phyloP scores from a whole-genome alignment of 2,797 vertebrate species.

The Ciconia nigra region DNA sequence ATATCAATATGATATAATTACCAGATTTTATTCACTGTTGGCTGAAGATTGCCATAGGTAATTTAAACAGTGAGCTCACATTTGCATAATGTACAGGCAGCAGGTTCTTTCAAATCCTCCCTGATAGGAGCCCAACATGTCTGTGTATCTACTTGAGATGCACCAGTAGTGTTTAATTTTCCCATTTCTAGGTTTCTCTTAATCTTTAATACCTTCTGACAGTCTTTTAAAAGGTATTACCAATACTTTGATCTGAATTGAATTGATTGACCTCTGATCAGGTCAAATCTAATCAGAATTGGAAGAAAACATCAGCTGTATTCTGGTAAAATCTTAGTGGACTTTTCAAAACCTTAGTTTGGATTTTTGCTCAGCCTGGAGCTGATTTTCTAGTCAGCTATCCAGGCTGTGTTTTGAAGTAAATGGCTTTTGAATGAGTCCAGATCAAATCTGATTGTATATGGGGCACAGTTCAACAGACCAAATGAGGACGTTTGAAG shows the following conservation, averaged over 20 bases:
- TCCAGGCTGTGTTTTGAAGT: not conserved
- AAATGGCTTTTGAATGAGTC: not conserved
- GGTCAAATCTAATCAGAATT: not conserved
- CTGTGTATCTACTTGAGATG: not conserved
- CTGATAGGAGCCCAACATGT: not conserved
- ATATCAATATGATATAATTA: conserved; percentile 72
- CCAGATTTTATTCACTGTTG: conserved; percentile 66
- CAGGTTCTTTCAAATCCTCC: not conserved
- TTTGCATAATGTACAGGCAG: conserved; percentile 47
- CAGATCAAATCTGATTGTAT: not conserved
- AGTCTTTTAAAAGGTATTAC: not conserved
- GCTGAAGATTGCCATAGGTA: conserved; percentile 49
- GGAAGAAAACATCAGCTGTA: not conserved
- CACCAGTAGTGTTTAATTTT: not conserved
- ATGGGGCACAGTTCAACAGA: not conserved
- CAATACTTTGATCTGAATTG: not conserved
- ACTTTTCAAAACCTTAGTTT: not conserved
- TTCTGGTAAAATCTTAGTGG: not conserved
- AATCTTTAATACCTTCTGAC: not conserved
- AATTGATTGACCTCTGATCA: not conserved
- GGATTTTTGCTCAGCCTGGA: not conserved
- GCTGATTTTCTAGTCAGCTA: not conserved
- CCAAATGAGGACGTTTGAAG: not conserved
- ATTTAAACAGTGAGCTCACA: conserved; percentile 63
- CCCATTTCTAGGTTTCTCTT: not conserved